A percentile compares a stretch with the other conserved stretches of the same genome.
Conservation (phyloP, 2,113 vertebrate species). For the Centrocercus urophasianus region DNA sequence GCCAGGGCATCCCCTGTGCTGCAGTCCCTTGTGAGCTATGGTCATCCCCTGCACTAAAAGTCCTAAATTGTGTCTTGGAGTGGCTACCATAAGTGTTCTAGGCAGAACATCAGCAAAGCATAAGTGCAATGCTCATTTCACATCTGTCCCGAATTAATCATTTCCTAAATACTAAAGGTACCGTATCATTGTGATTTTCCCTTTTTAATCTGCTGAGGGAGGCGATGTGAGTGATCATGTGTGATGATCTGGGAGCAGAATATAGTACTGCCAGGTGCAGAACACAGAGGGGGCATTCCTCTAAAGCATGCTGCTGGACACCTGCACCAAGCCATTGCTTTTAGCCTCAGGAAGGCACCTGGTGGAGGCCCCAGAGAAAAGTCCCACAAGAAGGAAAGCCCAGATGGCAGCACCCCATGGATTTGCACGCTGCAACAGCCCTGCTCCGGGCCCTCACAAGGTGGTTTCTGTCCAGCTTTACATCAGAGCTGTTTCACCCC, state of each 20-base stretch:
- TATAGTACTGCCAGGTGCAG: not conserved
- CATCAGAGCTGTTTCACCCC: conserved; percentile 30
- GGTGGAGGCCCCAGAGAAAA: not conserved
- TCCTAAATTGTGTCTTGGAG: not conserved
- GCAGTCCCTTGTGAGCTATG: not conserved
- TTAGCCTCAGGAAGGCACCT: not conserved
- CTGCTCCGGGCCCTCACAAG: not conserved
- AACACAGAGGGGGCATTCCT: not conserved
- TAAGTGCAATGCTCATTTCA: not conserved
- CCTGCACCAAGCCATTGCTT: not conserved
- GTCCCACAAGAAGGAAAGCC: not conserved
- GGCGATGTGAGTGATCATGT: accelerated
- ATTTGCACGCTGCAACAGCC: not conserved
- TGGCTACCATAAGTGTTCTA: not conserved
- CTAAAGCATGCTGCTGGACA: not conserved
- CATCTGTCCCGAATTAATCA: not conserved
- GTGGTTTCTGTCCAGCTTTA: not conserved
- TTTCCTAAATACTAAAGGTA: not conserved
- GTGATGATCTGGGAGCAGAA: not conserved
- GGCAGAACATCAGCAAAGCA: not conserved
- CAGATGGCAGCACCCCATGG: not conserved
- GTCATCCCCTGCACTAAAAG: not conserved
- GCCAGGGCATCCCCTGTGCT: accelerated
- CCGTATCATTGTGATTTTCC: not conserved
- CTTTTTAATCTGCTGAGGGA: not conserved